phyloP scores from a whole-genome alignment of 2,797 vertebrate species.

The Propithecus deckenii region DNA sequence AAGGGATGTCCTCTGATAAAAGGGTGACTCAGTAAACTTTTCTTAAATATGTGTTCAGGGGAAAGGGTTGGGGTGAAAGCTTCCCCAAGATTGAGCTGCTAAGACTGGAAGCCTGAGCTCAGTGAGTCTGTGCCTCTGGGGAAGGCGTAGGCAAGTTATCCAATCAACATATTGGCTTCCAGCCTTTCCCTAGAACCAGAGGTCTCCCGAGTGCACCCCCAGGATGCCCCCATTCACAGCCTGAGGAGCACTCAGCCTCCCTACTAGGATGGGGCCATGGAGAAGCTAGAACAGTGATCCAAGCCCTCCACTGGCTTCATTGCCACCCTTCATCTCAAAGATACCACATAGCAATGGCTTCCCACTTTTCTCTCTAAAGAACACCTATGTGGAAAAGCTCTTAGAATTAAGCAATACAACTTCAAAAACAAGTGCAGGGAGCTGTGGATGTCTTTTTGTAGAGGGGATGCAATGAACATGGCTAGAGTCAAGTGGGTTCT shows the following conservation, averaged over 20 bases:
- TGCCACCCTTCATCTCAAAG: background rate
- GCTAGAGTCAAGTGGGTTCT: background rate
- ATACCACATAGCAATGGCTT: background rate
- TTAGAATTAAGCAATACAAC: background rate
- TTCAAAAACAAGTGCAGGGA: background rate
- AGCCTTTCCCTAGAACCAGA: background rate
- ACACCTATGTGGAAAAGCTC: background rate
- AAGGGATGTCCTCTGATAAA: background rate
- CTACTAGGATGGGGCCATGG: background rate
- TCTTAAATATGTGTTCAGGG: background rate
- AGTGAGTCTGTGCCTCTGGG: background rate
- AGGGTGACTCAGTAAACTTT: background rate
- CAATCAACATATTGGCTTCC: background rate
- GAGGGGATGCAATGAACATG: background rate
- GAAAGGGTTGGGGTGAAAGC: background rate
- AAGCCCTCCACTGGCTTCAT: background rate
- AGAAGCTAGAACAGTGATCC: background rate
- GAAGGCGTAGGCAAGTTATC: background rate
- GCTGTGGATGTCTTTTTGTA: background rate
- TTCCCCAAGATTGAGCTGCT: background rate
- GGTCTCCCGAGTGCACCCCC: background rate
- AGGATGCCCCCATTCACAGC: background rate
- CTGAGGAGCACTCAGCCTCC: background rate
- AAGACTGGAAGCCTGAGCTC: background rate
- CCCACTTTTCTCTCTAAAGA: background rate